phyloP scores from a whole-genome alignment of 2,888 invertebrate species.

The Brachycybe producta region DNA sequence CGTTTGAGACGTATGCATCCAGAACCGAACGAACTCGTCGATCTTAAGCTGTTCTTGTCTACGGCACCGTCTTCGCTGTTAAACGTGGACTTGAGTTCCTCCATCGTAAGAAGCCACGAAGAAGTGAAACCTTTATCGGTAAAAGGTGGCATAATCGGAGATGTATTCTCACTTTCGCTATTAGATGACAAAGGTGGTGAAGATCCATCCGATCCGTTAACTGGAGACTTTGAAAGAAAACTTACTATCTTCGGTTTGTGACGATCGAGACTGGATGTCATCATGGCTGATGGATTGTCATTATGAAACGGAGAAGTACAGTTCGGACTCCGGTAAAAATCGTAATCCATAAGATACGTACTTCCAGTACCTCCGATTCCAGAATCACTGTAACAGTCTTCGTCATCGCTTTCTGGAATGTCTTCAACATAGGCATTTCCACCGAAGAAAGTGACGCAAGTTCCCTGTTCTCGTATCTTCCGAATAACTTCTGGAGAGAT shows the following conservation, averaged over 20 bases:
- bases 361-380: not conserved
- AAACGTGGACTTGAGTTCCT: constrained; percentile 4
- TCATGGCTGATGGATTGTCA: not conserved
- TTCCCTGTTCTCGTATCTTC: constrained; percentile 79
- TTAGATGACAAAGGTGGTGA: not conserved
- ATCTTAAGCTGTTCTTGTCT: constrained; percentile 6
- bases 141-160: not conserved
- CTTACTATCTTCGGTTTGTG: constrained; percentile 17
- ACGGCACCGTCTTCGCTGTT: constrained; percentile 1
- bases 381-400: not conserved
- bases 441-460: constrained; percentile 76
- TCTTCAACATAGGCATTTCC: constrained; percentile 59
- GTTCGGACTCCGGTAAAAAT: not conserved
- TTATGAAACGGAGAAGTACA: not conserved
- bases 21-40: not conserved
- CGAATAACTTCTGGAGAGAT: constrained; percentile 55
- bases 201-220: too few relatives aligned
- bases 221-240: constrained; percentile 3
- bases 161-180: not conserved
- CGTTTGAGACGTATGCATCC: constrained; percentile 2
- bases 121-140: constrained; percentile 7
- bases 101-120: not conserved
- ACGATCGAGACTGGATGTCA: not conserved
- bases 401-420: constrained; percentile 35
- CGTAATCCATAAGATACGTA: constrained; percentile 11